phyloP scores from a whole-genome alignment of 2,888 invertebrate species.

The Salpingus planirostris region DNA sequence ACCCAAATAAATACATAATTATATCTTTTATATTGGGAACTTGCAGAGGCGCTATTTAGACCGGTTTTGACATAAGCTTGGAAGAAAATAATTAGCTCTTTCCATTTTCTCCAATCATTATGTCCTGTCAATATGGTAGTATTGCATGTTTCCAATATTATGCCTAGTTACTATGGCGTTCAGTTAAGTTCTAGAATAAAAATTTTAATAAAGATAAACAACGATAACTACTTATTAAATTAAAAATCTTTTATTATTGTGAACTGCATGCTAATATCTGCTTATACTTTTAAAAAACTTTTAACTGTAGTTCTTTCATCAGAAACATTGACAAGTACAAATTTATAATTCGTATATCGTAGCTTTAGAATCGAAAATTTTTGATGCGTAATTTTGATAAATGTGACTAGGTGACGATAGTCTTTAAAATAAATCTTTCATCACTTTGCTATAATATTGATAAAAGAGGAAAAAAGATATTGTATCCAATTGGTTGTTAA shows the following conservation, averaged over 20 bases:
- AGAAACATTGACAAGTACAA: slow-evolving; percentile 30
- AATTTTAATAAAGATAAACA: slow-evolving; percentile 16
- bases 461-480: slow-evolving; percentile 13
- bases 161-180: slow-evolving; percentile 18
- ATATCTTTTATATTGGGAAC: too few relatives aligned
- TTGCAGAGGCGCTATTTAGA: too few relatives aligned
- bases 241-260: slow-evolving; percentile 15
- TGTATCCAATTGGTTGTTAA: slow-evolving; percentile 17
- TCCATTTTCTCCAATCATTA: too few relatives aligned
- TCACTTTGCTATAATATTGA: slow-evolving; percentile 8
- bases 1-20: too few relatives aligned
- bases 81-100: too few relatives aligned
- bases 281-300: slow-evolving; percentile 20
- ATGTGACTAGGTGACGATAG: slow-evolving; percentile 21
- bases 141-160: too few relatives aligned
- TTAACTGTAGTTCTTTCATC: slow-evolving; percentile 24
- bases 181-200: slow-evolving; percentile 17
- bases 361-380: slow-evolving; percentile 14
- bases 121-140: too few relatives aligned
- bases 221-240: slow-evolving; percentile 21
- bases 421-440: slow-evolving; percentile 19
- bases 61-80: too few relatives aligned
- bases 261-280: slow-evolving; percentile 28
- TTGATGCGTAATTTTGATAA: slow-evolving; percentile 24
- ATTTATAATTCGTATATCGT: slow-evolving; percentile 20